Evolutionary conservation across 2,888 invertebrate species (phyloP).

Genomic region (Allygus modestus): DNA sequence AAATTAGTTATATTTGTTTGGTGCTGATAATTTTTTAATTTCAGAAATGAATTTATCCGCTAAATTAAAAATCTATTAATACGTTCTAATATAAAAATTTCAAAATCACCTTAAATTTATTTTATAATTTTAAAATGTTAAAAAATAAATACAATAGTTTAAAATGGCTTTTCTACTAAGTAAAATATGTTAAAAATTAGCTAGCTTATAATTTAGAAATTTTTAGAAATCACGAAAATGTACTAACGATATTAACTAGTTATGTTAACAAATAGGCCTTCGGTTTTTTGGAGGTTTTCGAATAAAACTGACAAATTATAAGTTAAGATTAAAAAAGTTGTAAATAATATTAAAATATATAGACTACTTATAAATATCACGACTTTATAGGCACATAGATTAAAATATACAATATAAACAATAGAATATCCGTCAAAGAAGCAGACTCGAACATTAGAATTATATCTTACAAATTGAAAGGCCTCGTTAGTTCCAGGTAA

Average conservation of each 20-base stretch:
- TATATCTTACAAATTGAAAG: slow-evolving; percentile 53
- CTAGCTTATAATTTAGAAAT: too few relatives aligned
- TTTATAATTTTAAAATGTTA: too few relatives aligned
- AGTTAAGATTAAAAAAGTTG: slow-evolving; percentile 31
- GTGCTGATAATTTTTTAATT: too few relatives aligned
- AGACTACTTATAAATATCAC: slow-evolving; percentile 54
- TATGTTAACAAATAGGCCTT: not conserved
- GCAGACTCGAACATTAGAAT: slow-evolving; percentile 7
- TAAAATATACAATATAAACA: slow-evolving; percentile 54
- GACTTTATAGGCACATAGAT: slow-evolving; percentile 48
- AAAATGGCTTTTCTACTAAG: too few relatives aligned
- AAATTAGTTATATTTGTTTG: too few relatives aligned
- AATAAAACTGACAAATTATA: not conserved
- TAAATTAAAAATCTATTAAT: too few relatives aligned
- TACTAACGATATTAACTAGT: not conserved
- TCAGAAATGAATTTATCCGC: too few relatives aligned
- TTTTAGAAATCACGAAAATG: too few relatives aligned
- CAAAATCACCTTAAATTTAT: too few relatives aligned
- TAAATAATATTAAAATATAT: slow-evolving; percentile 39
- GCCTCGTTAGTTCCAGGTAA: slow-evolving; percentile 49
- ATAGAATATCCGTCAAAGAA: slow-evolving; percentile 5
- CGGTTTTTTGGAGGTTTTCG: not conserved
- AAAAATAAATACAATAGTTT: too few relatives aligned
- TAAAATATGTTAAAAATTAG: too few relatives aligned
- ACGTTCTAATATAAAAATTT: too few relatives aligned